Conservation (phyloP, 37 sponge, comb jelly and placozoan genomes). For the Geodia barretti region DNA sequence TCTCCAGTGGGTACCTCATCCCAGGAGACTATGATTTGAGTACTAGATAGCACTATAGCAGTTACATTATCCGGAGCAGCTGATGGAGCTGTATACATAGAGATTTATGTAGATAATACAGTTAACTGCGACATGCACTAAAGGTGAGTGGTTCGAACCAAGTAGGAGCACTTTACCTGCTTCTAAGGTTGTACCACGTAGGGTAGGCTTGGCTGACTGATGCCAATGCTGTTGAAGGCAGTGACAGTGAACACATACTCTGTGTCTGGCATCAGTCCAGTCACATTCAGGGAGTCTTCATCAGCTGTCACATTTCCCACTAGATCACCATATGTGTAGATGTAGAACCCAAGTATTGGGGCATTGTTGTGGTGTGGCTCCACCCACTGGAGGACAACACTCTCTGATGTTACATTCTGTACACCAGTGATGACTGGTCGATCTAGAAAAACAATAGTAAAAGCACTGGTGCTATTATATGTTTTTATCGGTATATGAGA, state of each 20-base stretch:
- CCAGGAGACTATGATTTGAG: constrained; percentile 21
- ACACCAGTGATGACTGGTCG: constrained; percentile 31
- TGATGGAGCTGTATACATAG: constrained; percentile 2
- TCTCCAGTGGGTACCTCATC: neutral
- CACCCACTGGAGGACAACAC: constrained; percentile 27
- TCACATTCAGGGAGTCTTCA: constrained; percentile 3
- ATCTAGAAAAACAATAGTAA: constrained; percentile 16
- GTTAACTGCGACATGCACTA: too few relatives aligned
- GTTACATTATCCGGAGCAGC: constrained; percentile 9
- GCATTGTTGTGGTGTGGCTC: constrained; percentile 75
- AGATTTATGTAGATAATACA: neutral
- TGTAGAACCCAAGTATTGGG: constrained; percentile 48
- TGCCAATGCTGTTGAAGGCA: constrained; percentile 57
- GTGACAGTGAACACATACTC: constrained; percentile 51
- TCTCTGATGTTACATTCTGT: constrained; percentile 7
- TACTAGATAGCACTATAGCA: constrained; percentile 6
- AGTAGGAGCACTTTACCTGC: constrained; percentile 35
- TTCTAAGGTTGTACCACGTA: constrained; percentile 19
- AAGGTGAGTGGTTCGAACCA: neutral
- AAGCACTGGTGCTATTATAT: too few relatives aligned
- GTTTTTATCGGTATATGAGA: too few relatives aligned
- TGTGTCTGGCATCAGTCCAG: constrained; percentile 47
- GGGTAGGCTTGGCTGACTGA: constrained; percentile 22
- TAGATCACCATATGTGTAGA: neutral
- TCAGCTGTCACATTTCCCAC: neutral